phyloP scores from a whole-genome alignment of 2,888 invertebrate genomes.

The Tenthredo mesomela region DNA sequence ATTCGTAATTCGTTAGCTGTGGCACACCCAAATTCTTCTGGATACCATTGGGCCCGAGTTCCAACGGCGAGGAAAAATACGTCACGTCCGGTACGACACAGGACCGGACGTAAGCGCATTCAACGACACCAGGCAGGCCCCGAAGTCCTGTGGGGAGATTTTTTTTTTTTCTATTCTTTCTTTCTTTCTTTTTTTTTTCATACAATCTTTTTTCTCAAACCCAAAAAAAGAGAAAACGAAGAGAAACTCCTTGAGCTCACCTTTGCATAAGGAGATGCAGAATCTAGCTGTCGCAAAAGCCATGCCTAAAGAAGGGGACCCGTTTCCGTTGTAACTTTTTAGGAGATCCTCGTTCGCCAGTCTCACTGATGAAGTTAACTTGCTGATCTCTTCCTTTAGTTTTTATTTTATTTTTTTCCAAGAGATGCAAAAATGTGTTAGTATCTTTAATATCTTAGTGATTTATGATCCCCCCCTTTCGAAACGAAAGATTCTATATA shows the following conservation, averaged over 20 bases:
- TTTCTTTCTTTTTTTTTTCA: background rate
- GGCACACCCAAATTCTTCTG: slow-evolving; percentile 70
- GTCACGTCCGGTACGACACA: slow-evolving; percentile 68
- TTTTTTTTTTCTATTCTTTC: background rate
- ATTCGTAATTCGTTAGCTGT: slow-evolving; percentile 64
- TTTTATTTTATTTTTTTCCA: background rate
- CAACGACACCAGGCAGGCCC: slow-evolving; percentile 65
- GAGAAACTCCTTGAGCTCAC: slow-evolving; percentile 57
- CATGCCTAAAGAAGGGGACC: slow-evolving; percentile 82
- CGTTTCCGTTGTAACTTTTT: slow-evolving; percentile 79
- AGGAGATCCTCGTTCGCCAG: slow-evolving; percentile 82
- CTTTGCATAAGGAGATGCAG: slow-evolving; percentile 80
- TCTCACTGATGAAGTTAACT: slow-evolving; percentile 73
- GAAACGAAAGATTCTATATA: background rate
- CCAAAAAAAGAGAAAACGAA: background rate
- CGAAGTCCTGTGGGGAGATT: slow-evolving; percentile 60
- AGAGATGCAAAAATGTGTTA: background rate
- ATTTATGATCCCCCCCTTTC: background rate
- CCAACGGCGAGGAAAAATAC: slow-evolving; percentile 69
- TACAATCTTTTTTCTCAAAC: background rate
- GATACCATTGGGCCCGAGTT: slow-evolving; percentile 70
- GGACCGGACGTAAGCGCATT: slow-evolving; percentile 70
- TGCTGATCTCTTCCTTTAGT: slow-evolving; percentile 77
- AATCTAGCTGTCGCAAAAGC: slow-evolving; percentile 84
- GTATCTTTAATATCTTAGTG: background rate